Conservation (phyloP, 2,888 invertebrate genomes). For the Sarcophaga carnaria region DNA sequence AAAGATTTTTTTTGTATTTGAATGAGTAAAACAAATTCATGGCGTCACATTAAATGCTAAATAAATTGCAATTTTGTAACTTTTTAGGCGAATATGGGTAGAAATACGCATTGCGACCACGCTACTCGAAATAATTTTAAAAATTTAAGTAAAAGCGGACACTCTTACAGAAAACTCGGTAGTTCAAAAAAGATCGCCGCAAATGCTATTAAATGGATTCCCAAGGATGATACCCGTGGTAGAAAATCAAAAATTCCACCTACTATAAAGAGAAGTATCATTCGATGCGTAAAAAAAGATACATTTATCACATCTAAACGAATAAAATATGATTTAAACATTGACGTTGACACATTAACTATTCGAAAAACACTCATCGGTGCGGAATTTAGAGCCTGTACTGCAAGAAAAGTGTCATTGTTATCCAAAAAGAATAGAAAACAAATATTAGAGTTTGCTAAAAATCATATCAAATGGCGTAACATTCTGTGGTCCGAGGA, state of each 20-base stretch:
- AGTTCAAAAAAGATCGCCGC: neutral
- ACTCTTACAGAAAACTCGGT: neutral
- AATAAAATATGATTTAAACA: slow-evolving; percentile 12
- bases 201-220: neutral
- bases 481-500: slow-evolving; percentile 11
- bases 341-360: neutral
- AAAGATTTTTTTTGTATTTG: too few species aligned
- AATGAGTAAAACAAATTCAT: too few species aligned
- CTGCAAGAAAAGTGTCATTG: neutral
- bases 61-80: too few species aligned
- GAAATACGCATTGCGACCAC: neutral
- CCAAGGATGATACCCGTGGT: neutral
- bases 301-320: neutral
- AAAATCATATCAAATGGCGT: slow-evolving; percentile 1
- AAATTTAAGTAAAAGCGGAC: neutral
- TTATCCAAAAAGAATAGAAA: neutral
- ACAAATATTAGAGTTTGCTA: neutral
- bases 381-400: neutral
- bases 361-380: neutral
- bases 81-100: too few species aligned
- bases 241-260: slow-evolving; percentile 1
- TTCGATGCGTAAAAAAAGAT: neutral
- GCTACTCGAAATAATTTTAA: neutral
- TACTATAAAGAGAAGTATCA: neutral
- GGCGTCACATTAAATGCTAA: too few species aligned